Evolutionary conservation across 2,113 vertebrate genomes (phyloP), one percentile per base, ranked within the genome.

Genomic region (Sinosuthora webbiana): DNA sequence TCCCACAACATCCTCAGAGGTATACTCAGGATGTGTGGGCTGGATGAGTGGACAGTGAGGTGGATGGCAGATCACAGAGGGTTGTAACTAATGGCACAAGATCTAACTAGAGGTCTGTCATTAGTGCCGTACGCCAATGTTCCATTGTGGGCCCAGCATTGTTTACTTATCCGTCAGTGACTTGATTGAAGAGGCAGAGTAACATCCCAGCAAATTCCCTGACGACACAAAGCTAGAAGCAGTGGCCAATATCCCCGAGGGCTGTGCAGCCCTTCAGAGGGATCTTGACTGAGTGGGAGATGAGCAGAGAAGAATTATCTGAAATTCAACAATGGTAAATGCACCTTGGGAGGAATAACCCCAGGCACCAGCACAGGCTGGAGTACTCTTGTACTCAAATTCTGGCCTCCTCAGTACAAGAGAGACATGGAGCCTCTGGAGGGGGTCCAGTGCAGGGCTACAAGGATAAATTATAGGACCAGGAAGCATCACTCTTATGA

Each of bases 171-270:
- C n/a, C 50, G 16, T 49, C 20, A 15, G 13, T 24, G 16, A 15
- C 9, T 45, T 37, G 22, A 18, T 44, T 31, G 39, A 52, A 52
- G 44, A 7, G 25, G 17, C 9, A 18, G 63, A 52, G 56, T 52
- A 31, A 24, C 25, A 37, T n/a, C 22, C 52, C 37, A 60, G 45
- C 11, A 52, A 50, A 37, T 33, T 52, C 13, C 9, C 45, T 77
- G 62, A 15, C 0, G 2, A 25, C 13, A 27, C 25, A 44, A 44
- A 60, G 37, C 27, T 44, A 45, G 17, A 37, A 68, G 14, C 7
- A 67, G 35, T 35, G 35, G 10, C 13, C 0, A 0, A 35, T n/a
- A n/a, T 8, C 12, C 30, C 37, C 41, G 20, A 25, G 8, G 5
- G 10, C 7, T 67, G 15, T 57, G 30, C 35, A 75, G 30, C 6